These are phyloP conservation scores for Oryzias melastigma DNA, from an alignment of 2,113 vertebrate species.

Conservation along the genomic window DNA sequence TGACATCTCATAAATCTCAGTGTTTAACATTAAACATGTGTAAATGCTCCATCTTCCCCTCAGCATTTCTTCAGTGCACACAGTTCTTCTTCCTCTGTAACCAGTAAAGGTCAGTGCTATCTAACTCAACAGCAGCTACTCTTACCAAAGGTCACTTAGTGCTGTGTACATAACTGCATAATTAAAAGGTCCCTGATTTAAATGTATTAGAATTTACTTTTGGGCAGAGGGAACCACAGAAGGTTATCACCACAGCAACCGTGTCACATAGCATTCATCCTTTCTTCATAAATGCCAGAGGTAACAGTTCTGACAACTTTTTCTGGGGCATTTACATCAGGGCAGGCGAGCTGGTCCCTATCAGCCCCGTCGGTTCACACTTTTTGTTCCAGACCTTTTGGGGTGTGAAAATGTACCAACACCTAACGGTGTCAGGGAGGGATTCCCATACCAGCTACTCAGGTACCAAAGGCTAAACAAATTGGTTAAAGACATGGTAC, in stretches of 20 bases:
- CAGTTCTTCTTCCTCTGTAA: conserved; percentile 4
- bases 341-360: conserved; percentile 11
- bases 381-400: conserved; percentile 55
- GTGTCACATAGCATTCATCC: conserved; percentile 26
- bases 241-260: conserved; percentile 54
- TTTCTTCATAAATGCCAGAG: conserved; percentile 40
- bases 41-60: background rate
- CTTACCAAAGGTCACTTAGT: conserved; percentile 51
- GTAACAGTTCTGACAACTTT: conserved; percentile 38
- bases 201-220: conserved; percentile 38
- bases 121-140: conserved; percentile 42
- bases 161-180: conserved; percentile 38
- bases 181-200: conserved; percentile 55
- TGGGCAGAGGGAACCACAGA: conserved; percentile 7
- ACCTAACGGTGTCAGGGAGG: conserved; percentile 33
- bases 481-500: conserved; percentile 23
- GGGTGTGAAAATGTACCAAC: conserved; percentile 57
- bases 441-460: conserved; percentile 31
- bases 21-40: conserved; percentile 5
- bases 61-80: background rate
- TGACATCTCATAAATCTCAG: background rate
- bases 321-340: conserved; percentile 27
- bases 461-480: conserved; percentile 23
- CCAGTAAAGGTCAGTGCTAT: conserved; percentile 56
- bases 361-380: conserved; percentile 18